Evolutionary conservation across 2,797 vertebrate species (phyloP).

Genomic region (Danionella dracula): DNA sequence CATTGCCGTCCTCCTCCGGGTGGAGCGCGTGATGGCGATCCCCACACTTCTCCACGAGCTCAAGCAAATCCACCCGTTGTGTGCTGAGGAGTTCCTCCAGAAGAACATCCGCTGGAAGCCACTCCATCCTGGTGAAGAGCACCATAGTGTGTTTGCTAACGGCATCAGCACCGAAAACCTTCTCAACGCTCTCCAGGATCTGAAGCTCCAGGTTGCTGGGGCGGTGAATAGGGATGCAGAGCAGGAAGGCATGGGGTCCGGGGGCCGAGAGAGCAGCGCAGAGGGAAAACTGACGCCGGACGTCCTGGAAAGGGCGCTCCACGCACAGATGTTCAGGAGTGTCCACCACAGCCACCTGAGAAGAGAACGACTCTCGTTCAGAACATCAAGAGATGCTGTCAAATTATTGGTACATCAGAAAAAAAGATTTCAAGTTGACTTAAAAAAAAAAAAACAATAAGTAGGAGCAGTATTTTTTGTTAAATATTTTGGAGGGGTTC

Average conservation of each 20-base stretch:
- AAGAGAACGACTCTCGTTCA: neutral
- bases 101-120: conserved; percentile 54
- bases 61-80: conserved; percentile 59
- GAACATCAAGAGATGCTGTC: no score
- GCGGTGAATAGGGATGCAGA: conserved; percentile 63
- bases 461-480: no score
- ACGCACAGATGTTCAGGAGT: conserved; percentile 64
- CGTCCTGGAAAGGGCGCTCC: conserved; percentile 50
- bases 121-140: conserved; percentile 66
- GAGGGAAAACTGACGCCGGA: conserved; percentile 55
- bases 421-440: no score
- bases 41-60: conserved; percentile 59
- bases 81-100: conserved; percentile 60
- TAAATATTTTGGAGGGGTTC: no score
- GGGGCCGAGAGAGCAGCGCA: conserved; percentile 60
- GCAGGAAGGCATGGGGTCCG: conserved; percentile 66
- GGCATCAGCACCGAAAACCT: conserved; percentile 54
- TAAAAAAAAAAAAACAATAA: no score
- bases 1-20: conserved; percentile 47
- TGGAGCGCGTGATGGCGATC: conserved; percentile 56
- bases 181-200: conserved; percentile 50
- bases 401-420: no score
- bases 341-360: conserved; percentile 63
- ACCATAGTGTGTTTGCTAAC: conserved; percentile 55
- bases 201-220: conserved; percentile 49